A percentile compares a stretch with the other conserved stretches of the same genome.
phyloP scores from a whole-genome alignment of 2,113 vertebrate genomes.

The Microtus montanus region DNA sequence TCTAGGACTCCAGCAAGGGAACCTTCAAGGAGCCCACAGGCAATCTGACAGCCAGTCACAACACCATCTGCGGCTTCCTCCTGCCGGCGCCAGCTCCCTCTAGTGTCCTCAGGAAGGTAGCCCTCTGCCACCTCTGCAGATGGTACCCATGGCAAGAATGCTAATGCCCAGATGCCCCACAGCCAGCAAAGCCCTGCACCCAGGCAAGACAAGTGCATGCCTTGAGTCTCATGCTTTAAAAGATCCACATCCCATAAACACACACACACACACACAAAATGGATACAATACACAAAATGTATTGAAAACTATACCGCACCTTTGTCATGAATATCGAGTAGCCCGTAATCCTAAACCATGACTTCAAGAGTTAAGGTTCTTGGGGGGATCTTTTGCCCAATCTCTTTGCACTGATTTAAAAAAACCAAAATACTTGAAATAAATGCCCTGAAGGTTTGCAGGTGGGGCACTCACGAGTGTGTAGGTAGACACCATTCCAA shows the following conservation, averaged over 20 bases:
- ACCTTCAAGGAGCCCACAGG: neutral
- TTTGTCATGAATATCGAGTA: neutral
- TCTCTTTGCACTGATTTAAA: neutral
- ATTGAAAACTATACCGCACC: neutral
- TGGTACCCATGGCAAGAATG: neutral
- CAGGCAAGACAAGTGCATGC: neutral
- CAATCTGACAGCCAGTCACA: constrained; percentile 52
- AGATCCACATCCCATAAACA: neutral
- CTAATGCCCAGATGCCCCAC: neutral
- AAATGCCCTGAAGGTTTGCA: neutral
- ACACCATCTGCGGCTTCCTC: constrained; percentile 47
- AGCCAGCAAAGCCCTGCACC: neutral
- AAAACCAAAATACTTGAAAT: neutral
- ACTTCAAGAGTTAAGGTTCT: neutral
- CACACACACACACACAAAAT: neutral
- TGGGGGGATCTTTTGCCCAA: neutral
- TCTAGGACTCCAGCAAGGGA: constrained; percentile 38
- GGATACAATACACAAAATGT: neutral
- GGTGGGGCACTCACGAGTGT: neutral
- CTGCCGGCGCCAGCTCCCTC: constrained; percentile 55
- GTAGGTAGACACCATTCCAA: neutral
- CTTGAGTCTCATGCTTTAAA: neutral
- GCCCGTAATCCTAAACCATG: neutral
- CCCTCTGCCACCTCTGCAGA: neutral
- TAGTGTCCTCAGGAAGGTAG: constrained; percentile 57